Conservation (phyloP, 2,888 invertebrate species). For the Xanthorhoe spadicearia region DNA sequence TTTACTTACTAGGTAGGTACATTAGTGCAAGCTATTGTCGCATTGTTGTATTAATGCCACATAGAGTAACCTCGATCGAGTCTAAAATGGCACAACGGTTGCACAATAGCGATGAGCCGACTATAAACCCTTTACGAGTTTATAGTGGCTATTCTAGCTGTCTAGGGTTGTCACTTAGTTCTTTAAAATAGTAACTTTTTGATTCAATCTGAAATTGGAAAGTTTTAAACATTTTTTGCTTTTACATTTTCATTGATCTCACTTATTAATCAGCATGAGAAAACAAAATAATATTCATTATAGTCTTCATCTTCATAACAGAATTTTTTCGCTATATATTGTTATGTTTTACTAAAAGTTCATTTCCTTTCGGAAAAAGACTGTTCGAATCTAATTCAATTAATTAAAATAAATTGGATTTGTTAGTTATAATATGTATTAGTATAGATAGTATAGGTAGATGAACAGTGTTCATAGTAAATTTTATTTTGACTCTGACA, state of each 20-base stretch:
- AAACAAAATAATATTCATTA: too few species aligned
- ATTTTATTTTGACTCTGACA: slow-evolving; percentile 11
- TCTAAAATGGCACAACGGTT: slow-evolving; percentile 34
- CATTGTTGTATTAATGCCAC: slow-evolving; percentile 4
- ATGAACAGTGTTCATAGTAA: not conserved
- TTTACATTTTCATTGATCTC: not conserved
- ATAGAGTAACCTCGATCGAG: slow-evolving; percentile 22
- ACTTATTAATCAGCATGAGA: too few species aligned
- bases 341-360: too few species aligned
- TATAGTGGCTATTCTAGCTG: slow-evolving; percentile 43
- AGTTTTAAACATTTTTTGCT: not conserved
- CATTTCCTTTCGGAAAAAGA: too few species aligned
- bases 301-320: too few species aligned
- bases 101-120: slow-evolving; percentile 40
- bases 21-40: not conserved
- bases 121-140: slow-evolving; percentile 44
- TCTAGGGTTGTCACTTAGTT: slow-evolving; percentile 30
- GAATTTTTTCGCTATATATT: too few species aligned
- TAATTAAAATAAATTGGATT: too few species aligned
- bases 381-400: too few species aligned
- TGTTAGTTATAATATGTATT: too few species aligned
- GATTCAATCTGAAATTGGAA: not conserved
- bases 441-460: too few species aligned
- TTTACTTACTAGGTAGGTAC: not conserved
- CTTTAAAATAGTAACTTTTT: not conserved